Percentiles rank a stretch among this genome's conserved stretches.
Conservation (phyloP, 2,113 vertebrate genomes). For the Macquaria ambigua region DNA sequence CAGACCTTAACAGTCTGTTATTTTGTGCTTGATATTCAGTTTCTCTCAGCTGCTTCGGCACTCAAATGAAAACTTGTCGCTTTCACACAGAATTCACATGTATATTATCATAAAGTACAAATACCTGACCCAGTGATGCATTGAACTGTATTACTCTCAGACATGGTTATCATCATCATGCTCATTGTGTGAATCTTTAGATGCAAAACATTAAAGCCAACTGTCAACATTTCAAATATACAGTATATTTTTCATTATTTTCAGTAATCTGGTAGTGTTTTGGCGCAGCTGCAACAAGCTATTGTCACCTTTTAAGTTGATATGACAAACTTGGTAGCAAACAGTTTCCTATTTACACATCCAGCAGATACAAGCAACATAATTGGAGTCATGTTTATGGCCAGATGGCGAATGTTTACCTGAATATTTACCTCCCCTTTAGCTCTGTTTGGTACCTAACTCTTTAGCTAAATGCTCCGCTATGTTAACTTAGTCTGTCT, state of each 20-base stretch:
- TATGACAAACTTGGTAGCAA: not conserved
- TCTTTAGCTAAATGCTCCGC: not conserved
- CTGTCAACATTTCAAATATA: not conserved
- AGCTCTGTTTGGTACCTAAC: not conserved
- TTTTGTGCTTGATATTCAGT: not conserved
- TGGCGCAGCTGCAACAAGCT: too few species aligned
- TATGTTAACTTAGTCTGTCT: not conserved
- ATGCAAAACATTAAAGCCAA: not conserved
- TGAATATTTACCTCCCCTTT: not conserved
- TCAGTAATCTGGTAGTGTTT: too few species aligned
- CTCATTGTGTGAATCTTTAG: not conserved
- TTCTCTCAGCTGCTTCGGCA: not conserved
- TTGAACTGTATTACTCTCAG: not conserved
- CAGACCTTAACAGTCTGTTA: not conserved
- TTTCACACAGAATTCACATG: too few species aligned
- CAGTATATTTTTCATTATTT: too few species aligned
- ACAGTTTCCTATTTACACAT: too few species aligned
- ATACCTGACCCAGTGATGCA: not conserved
- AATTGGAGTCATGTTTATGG: too few species aligned
- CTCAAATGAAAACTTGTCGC: too few species aligned
- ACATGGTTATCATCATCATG: not conserved
- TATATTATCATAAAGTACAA: too few species aligned
- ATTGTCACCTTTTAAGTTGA: not conserved
- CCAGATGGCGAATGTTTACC: too few species aligned
- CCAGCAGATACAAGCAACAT: too few species aligned